Percentiles rank a stretch among this genome's conserved stretches.
Evolutionary conservation across 2,113 vertebrate species (phyloP).

Genomic region (Dascyllus trimaculatus): DNA sequence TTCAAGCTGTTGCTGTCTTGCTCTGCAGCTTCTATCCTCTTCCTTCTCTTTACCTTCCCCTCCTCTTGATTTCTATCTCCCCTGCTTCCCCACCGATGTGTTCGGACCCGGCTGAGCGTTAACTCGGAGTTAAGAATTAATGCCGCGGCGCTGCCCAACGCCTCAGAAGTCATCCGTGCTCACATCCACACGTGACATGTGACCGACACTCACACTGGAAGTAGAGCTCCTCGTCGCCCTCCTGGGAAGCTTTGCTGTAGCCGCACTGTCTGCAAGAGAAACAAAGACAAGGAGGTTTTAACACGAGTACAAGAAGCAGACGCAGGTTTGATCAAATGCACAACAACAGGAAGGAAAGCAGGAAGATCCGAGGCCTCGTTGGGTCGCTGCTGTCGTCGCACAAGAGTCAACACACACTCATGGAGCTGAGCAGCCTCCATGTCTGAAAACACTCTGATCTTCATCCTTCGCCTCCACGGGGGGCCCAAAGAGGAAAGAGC

Average conservation of each 20-base stretch:
- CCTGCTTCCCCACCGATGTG: constrained; percentile 28
- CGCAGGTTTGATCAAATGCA: constrained; percentile 34
- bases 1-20: not conserved
- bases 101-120: constrained; percentile 48
- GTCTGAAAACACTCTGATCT: constrained; percentile 22
- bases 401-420: not conserved
- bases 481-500: constrained; percentile 33
- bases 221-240: constrained; percentile 93
- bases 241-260: constrained; percentile 94
- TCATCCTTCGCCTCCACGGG: constrained; percentile 30
- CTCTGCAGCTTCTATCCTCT: constrained; percentile 44
- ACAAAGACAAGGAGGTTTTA: constrained; percentile 33
- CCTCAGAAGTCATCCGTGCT: constrained; percentile 39
- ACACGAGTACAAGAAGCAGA: not conserved
- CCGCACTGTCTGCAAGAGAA: constrained; percentile 88
- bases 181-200: constrained; percentile 6
- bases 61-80: constrained; percentile 59
- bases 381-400: constrained; percentile 3
- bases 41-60: constrained; percentile 39
- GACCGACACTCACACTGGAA: constrained; percentile 90
- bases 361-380: too few relatives aligned
- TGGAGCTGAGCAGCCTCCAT: not conserved
- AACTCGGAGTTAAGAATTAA: constrained; percentile 71
- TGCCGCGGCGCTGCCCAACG: constrained; percentile 32
- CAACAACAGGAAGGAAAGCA: constrained; percentile 8